Evolutionary conservation across 2,888 invertebrate species (phyloP), one percentile per base, ranked within the genome.

Genomic region (Agonum fuliginosum): DNA sequence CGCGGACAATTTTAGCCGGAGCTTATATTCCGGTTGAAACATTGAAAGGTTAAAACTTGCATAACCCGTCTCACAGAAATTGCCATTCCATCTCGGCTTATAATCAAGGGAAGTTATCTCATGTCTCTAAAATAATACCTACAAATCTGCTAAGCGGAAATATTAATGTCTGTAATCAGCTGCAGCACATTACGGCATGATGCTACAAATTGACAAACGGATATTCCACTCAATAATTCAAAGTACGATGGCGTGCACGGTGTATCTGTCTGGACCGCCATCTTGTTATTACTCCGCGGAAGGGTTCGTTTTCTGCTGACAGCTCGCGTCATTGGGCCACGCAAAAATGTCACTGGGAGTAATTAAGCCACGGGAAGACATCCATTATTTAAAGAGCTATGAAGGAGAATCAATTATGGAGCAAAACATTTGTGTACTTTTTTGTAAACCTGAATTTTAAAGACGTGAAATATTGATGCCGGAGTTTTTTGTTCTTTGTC

Each of bases 181-280:
- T 22, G 22, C 67, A 41, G 67, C 41, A 67, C 70, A 70, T 70
- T 37, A 67, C 24, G 75, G 75, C 67, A 75, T 75, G 67, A 75
- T 67, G 30, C 30, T 67, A 34, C 75, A 75, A 75, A 75, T 75
- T 75, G 75, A 75, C 75, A 75, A 75, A 43, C 67, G 75, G 75
- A 75, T 75, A 75, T 75, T 75, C 27, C 17, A 17, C 19, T 75
- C 34, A 67, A 75, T 75, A 46, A 75, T 75, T 65, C 37, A 75
- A n/a, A n/a, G 20, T 67, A 67, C 67, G 67, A 67, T 67, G 67
- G 67, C 67, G 67, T 67, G 67, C 67, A 67, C 67, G 37, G 5
- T 67, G 67, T 67, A 67, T 20, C 67, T 62, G 58, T 62, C 58
- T 54, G 20, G n/a, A 14, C 30, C 58, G 58, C 58, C 58, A 62